Evolutionary conservation across 2,797 vertebrate genomes (phyloP), one percentile per base, ranked within the genome.

Genomic region (Euphonia xanthogaster): DNA sequence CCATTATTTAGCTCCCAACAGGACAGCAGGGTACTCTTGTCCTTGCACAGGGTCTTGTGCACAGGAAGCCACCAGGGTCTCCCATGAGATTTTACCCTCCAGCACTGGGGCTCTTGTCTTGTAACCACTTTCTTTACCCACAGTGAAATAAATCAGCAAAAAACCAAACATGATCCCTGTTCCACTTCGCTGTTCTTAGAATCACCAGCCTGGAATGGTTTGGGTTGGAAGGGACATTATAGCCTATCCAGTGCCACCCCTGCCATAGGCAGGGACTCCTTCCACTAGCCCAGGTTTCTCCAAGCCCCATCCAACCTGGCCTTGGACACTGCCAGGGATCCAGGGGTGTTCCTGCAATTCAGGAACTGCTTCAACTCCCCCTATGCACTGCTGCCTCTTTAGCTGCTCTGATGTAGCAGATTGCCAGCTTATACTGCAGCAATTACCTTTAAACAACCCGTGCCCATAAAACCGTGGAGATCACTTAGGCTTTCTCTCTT

Each of bases 281-380:
- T 3, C 60, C 45, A 19, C 30, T 6, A 0, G 0, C 15, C 47
- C 54, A 67, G 25, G 6, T 0, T 53, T 2, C 47, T 74, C 39
- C 44, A 87, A 58, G 14, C 14, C 14, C 24, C 0, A 0, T 72
- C 57, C 40, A 35, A 0, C 25, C 54, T 48, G 68, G 54, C 25
- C 19, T 24, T 7, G 47, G 40, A 23, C 47, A 31, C 7, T 54
- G 0, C 35, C 62, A 88, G 31, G 19, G 23, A 10, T 23, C 57
- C 35, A 58, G 54, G 25, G 12, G 4, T 0, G 0, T 19, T 5
- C 7, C 35, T 35, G 16, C 35, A 81, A 2, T 14, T 24, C 42
- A 61, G 42, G 35, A 42, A 37, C 62, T 60, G 78, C 66, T 73
- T 53, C 47, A 35, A 12, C 35, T 61, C 27, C 23, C 61, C 72